Evolutionary conservation across 2,797 vertebrate species (phyloP).

Genomic region (Lutjanus campechanus): DNA sequence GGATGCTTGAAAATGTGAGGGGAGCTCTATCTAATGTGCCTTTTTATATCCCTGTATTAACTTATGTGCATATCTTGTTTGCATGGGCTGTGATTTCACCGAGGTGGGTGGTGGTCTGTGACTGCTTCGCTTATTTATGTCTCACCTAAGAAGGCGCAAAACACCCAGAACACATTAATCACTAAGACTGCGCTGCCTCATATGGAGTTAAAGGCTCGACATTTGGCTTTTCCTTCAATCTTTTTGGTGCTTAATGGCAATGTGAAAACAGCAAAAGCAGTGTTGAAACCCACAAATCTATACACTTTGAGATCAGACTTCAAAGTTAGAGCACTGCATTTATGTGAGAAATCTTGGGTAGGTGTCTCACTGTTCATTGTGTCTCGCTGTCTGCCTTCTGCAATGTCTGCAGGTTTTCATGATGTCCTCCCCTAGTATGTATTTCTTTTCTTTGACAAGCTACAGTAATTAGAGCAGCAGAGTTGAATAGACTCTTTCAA

Average conservation of each 20-base stretch:
- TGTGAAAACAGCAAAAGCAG: neutral
- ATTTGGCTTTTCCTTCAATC: slow-evolving; percentile 4
- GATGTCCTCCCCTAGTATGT: slow-evolving; percentile 21
- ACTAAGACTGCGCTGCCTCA: neutral
- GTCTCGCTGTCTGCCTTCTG: slow-evolving; percentile 20
- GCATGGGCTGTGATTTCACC: slow-evolving; percentile 30
- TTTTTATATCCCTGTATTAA: slow-evolving; percentile 46
- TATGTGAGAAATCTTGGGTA: slow-evolving; percentile 12
- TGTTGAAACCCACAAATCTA: neutral
- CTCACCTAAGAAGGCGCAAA: slow-evolving; percentile 9
- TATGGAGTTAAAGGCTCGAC: slow-evolving; percentile 14
- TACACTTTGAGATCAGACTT: slow-evolving; percentile 12
- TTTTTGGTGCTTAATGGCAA: neutral
- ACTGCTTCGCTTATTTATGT: slow-evolving; percentile 24
- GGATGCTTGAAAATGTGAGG: slow-evolving; percentile 43
- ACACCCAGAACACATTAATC: slow-evolving; percentile 20
- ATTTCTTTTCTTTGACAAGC: slow-evolving; percentile 49
- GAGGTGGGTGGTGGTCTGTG: slow-evolving; percentile 19
- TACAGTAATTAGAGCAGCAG: slow-evolving; percentile 48
- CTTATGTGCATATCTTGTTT: slow-evolving; percentile 33
- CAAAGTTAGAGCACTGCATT: slow-evolving; percentile 12
- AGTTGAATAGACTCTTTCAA: slow-evolving; percentile 44
- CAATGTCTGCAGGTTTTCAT: slow-evolving; percentile 45
- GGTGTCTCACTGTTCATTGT: slow-evolving; percentile 18
- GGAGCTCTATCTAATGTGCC: slow-evolving; percentile 32